These are phyloP conservation scores for Apocheima hispidaria DNA, from an alignment of 2,888 invertebrate genomes.

Conservation along the genomic window DNA sequence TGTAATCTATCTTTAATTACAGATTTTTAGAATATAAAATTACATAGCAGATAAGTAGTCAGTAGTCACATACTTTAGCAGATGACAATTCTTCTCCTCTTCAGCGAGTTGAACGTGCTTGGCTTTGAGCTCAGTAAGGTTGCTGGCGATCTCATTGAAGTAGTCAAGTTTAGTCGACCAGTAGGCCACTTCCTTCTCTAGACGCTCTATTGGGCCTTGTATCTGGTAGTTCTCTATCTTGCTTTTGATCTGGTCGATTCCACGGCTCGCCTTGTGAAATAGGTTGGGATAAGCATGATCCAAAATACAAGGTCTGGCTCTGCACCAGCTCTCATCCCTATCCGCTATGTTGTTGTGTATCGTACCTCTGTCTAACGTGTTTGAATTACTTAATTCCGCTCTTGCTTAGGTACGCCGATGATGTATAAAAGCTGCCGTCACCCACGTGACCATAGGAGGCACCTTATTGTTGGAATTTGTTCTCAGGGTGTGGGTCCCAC, in stretches of 20 bases:
- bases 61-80: constrained; percentile 49
- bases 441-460: no score
- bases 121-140: constrained; percentile 51
- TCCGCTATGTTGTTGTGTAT: no score
- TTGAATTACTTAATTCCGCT: no score
- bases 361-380: no score
- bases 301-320: neutral
- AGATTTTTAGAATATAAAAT: no score
- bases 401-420: no score
- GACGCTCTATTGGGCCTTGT: constrained; percentile 45
- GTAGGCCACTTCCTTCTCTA: constrained; percentile 58
- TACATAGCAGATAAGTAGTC: no score
- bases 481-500: no score
- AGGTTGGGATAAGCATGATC: neutral
- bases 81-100: constrained; percentile 50
- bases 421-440: no score
- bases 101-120: constrained; percentile 50
- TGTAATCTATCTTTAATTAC: no score
- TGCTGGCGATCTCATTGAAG: constrained; percentile 55
- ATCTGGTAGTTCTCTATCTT: constrained; percentile 57
- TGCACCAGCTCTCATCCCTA: no score
- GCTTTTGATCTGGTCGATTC: constrained; percentile 54
- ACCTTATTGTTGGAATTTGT: no score
- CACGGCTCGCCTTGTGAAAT: constrained; percentile 50
- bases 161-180: constrained; percentile 59